Conservation (phyloP, 2,113 vertebrate species). For the Triplophysa siluroides region DNA sequence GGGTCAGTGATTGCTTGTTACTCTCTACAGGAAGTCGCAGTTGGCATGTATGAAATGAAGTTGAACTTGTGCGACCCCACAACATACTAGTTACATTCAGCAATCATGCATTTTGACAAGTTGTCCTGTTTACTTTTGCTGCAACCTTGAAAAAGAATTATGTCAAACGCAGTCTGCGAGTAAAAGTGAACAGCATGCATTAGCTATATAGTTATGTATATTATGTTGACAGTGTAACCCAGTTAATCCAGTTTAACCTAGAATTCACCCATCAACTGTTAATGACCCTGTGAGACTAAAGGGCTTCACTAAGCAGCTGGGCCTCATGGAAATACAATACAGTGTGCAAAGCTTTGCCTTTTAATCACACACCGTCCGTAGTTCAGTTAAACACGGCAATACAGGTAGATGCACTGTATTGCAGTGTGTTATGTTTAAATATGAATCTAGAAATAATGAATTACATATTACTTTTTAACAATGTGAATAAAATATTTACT, state of each 20-base stretch:
- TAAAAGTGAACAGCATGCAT: neutral
- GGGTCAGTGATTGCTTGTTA: neutral
- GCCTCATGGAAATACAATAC: too few species aligned
- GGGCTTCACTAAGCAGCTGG: too few species aligned
- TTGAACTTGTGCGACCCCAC: neutral
- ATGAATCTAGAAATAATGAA: too few species aligned
- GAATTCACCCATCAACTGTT: neutral
- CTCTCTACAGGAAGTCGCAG: neutral
- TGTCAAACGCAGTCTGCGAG: neutral
- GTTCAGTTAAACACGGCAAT: too few species aligned
- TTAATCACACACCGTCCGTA: too few species aligned
- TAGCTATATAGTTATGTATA: neutral
- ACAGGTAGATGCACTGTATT: too few species aligned
- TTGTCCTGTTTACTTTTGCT: neutral
- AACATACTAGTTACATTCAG: neutral
- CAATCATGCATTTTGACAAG: neutral
- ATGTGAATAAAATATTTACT: too few species aligned
- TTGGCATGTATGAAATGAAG: neutral
- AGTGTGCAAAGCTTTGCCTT: too few species aligned
- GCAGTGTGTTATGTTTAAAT: too few species aligned
- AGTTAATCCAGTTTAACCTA: neutral
- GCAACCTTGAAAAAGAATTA: neutral
- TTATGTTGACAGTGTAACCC: neutral
- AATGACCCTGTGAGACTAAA: neutral
- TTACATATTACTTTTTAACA: too few species aligned